Evolutionary conservation across 2,113 vertebrate genomes (phyloP), one percentile per base, ranked within the genome.

Genomic region (Mirounga angustirostris): DNA sequence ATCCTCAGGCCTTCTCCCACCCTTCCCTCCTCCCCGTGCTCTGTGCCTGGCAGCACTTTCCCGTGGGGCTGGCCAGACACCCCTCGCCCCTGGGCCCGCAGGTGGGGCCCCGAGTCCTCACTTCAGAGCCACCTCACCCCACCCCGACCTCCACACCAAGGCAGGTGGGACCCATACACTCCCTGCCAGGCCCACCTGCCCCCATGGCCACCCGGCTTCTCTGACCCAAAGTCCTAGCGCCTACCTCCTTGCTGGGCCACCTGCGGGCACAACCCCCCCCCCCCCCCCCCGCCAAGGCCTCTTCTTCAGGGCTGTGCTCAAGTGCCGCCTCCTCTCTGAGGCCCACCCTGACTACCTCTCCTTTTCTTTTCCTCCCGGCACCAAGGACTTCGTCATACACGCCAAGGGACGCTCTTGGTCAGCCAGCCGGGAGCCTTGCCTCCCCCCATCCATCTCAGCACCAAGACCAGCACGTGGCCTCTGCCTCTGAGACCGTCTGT

Each of bases 311-410:
- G 46, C 7, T 46, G 46, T 9, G 50, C 69, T 58, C 30, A 30
- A 36, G 30, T 1, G 50, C 46, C 4, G 1, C 52, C 24, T 50
- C 14, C 7, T 7, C 80, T 33, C 30, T 2, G 81, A 63, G 52
- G n/a, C 19, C 94, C 54, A 26, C 43, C 63, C 76, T 50, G 84
- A 15, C 50, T 5, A 5, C 15, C 81, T 69, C 6, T 19, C 13
- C 86, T 43, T 46, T 26, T 9, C 13, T 30, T 6, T 30, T 7
- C 59, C 56, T 7, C 8, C 59, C 1, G 0, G 18, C 26, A 65
- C 36, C 0, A 15, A 22, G 61, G 46, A 21, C 12, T 28, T 19
- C 24, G 4, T 21, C 0, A 46, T 9, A 7, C 33, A 12, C 15
- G 5, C 71, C 36, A 24, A 73, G 71, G 21, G 21, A 40, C 2